These are phyloP conservation scores for Pheosia gnoma DNA, from an alignment of 2,888 invertebrate species.

Conservation along the genomic window DNA sequence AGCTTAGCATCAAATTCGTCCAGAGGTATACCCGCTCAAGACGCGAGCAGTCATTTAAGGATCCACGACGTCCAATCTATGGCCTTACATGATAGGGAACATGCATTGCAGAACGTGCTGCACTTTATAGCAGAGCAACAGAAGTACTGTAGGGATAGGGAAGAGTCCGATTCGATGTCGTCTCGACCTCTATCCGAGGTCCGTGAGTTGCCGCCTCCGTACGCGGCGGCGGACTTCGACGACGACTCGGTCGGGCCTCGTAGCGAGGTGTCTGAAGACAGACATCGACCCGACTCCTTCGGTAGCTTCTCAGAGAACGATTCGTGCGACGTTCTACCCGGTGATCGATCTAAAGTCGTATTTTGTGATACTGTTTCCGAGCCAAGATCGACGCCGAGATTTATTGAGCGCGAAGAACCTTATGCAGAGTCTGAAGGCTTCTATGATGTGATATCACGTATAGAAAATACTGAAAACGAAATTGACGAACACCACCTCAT, in stretches of 20 bases:
- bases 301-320: slow-evolving; percentile 80
- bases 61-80: slow-evolving; percentile 77
- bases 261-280: slow-evolving; percentile 77
- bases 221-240: slow-evolving; percentile 77
- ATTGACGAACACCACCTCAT: slow-evolving; percentile 69
- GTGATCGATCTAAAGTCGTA: slow-evolving; percentile 60
- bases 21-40: slow-evolving; percentile 84
- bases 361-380: slow-evolving; percentile 77
- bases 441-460: slow-evolving; percentile 65
- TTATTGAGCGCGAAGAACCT: slow-evolving; percentile 77
- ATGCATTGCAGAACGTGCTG: slow-evolving; percentile 88
- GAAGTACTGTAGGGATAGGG: slow-evolving; percentile 86
- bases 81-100: slow-evolving; percentile 86
- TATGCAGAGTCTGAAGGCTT: slow-evolving; percentile 75
- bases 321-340: slow-evolving; percentile 70
- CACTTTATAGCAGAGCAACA: slow-evolving; percentile 91
- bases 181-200: slow-evolving; percentile 83
- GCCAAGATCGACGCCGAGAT: slow-evolving; percentile 72
- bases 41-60: slow-evolving; percentile 74
- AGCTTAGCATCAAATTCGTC: slow-evolving; percentile 90
- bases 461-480: slow-evolving; percentile 75
- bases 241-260: slow-evolving; percentile 78
- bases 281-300: slow-evolving; percentile 76
- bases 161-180: slow-evolving; percentile 83
- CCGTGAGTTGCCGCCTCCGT: slow-evolving; percentile 82